These are phyloP conservation scores for Leptopilina boulardi DNA, from an alignment of 1,140 invertebrate genomes.

Conservation along the genomic window DNA sequence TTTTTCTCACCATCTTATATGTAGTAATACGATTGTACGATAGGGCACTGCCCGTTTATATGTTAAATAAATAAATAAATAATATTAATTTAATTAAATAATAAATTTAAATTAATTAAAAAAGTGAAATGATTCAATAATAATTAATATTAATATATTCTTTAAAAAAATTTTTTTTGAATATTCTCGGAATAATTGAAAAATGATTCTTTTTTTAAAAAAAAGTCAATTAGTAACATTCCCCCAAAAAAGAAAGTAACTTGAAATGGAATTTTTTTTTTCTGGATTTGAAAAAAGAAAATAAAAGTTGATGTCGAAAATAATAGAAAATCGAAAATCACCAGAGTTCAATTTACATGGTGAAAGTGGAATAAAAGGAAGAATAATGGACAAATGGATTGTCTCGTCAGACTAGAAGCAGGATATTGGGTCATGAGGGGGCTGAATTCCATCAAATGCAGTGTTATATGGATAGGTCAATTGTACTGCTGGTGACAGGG, in stretches of 20 bases:
- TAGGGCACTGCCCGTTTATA: too few species aligned
- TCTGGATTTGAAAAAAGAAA: not conserved
- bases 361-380: conserved; percentile 7
- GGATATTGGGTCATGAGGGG: conserved; percentile 39
- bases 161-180: too few species aligned
- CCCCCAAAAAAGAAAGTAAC: not conserved
- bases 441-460: conserved; percentile 22
- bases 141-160: too few species aligned
- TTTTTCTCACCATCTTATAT: too few species aligned
- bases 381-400: conserved; percentile 32
- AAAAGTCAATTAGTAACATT: not conserved
- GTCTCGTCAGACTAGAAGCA: conserved; percentile 26
- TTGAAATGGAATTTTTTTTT: not conserved
- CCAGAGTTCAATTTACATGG: conserved; percentile 19
- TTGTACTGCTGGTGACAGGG: conserved; percentile 25
- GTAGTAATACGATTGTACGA: too few species aligned
- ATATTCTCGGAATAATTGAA: too few species aligned
- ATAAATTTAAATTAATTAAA: too few species aligned
- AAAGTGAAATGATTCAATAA: too few species aligned
- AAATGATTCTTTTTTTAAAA: too few species aligned
- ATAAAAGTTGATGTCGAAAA: not conserved
- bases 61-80: too few species aligned
- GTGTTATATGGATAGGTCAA: conserved; percentile 26
- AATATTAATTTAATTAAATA: too few species aligned
- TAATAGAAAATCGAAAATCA: conserved; percentile 19